Evolutionary conservation across 1,140 invertebrate species (phyloP).

Genomic region (Ctenoplectra terminalis): DNA sequence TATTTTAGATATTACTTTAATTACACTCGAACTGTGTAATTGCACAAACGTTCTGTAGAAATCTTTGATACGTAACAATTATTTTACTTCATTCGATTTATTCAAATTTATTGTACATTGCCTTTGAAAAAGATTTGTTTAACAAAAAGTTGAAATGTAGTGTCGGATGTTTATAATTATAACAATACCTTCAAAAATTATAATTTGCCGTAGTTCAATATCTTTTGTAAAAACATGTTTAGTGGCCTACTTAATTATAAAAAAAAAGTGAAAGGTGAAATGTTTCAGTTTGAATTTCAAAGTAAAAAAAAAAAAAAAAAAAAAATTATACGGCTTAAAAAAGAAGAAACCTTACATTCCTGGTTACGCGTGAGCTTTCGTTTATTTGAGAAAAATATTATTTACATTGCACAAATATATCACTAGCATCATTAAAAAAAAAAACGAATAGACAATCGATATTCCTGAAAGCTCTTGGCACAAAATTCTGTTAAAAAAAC

Average conservation of each 20-base stretch:
- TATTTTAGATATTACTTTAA: too few relatives aligned
- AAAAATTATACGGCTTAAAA: background rate
- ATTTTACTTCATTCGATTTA: too few relatives aligned
- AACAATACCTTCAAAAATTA: too few relatives aligned
- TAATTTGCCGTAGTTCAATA: too few relatives aligned
- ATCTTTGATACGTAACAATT: too few relatives aligned
- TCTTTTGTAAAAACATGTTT: background rate
- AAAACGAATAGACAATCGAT: slow-evolving; percentile 62
- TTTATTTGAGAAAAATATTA: slow-evolving; percentile 80
- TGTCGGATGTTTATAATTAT: too few relatives aligned
- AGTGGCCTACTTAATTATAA: background rate
- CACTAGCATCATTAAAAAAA: slow-evolving; percentile 71
- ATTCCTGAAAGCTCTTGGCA: slow-evolving; percentile 46
- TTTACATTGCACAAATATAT: slow-evolving; percentile 80
- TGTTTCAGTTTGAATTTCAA: background rate
- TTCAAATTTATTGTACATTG: too few relatives aligned
- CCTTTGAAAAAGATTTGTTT: too few relatives aligned
- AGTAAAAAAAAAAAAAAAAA: slow-evolving; percentile 26
- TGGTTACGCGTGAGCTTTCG: slow-evolving; percentile 43
- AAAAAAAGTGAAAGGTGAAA: background rate
- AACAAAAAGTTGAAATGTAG: too few relatives aligned
- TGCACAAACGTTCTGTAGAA: too few relatives aligned
- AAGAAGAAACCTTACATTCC: background rate
- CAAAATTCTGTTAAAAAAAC: slow-evolving; percentile 12
- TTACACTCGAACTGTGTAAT: too few relatives aligned